Evolutionary conservation across 2,888 invertebrate species (phyloP).

Genomic region (Pardosa pseudoannulata): DNA sequence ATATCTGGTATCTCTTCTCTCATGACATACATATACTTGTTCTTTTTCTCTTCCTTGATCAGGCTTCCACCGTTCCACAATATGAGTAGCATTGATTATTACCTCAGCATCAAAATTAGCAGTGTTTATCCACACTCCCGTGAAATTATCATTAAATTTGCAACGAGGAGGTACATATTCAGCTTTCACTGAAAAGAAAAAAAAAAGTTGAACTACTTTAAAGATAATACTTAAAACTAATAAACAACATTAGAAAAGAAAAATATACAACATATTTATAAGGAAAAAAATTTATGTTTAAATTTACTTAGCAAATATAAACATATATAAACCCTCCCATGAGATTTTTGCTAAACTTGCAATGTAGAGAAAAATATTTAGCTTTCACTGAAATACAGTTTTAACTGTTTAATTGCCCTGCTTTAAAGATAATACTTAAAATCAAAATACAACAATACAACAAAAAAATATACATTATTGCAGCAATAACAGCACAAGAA

Average conservation of each 20-base stretch:
- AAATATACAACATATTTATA: too few species aligned
- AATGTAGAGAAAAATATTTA: constrained; percentile 92
- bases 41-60: constrained; percentile 90
- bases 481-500: too few species aligned
- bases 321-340: constrained; percentile 93
- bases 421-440: not conserved
- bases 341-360: constrained; percentile 94
- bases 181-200: constrained; percentile 81
- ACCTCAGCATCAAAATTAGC: constrained; percentile 97
- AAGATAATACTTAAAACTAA: not conserved
- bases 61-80: constrained; percentile 95
- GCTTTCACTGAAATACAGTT: constrained; percentile 81
- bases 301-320: too few species aligned
- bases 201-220: too few species aligned
- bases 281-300: not conserved
- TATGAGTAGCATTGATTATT: constrained; percentile 95
- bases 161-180: constrained; percentile 94
- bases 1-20: constrained; percentile 88
- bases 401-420: too few species aligned
- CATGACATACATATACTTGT: constrained; percentile 93
- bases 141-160: constrained; percentile 93
- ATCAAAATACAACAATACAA: too few species aligned
- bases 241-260: too few species aligned
- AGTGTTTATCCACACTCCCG: constrained; percentile 97
- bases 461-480: too few species aligned